phyloP scores from a whole-genome alignment of 2,888 invertebrate species.

The Xanthorhoe spadicearia region DNA sequence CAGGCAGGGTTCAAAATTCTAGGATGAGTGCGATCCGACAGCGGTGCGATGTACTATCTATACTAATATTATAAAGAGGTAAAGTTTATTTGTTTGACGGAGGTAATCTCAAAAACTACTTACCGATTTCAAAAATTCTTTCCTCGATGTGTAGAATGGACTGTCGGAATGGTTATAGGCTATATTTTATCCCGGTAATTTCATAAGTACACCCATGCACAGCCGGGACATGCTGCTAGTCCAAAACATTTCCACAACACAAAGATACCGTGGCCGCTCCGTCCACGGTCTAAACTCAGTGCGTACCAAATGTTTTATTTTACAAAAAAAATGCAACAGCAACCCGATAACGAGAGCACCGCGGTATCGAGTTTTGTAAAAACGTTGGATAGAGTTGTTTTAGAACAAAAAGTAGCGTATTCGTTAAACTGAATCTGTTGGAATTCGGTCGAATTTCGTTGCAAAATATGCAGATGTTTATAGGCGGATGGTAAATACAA shows the following conservation, averaged over 20 bases:
- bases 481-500: constrained; percentile 33
- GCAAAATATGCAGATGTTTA: constrained; percentile 38
- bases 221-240: too few relatives aligned
- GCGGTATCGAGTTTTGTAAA: constrained; percentile 43
- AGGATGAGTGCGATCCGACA: neutral
- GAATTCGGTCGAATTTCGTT: constrained; percentile 26
- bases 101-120: too few relatives aligned
- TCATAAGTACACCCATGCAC: too few relatives aligned
- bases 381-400: constrained; percentile 37
- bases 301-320: constrained; percentile 43
- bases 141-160: too few relatives aligned
- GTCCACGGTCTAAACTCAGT: neutral
- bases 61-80: too few relatives aligned
- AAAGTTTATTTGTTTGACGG: too few relatives aligned
- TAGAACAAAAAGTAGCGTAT: constrained; percentile 32
- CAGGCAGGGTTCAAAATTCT: constrained; percentile 34
- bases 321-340: constrained; percentile 41
- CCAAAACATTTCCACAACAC: neutral
- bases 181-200: too few relatives aligned
- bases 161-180: too few relatives aligned
- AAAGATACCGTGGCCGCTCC: neutral
- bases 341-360: constrained; percentile 50
- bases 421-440: constrained; percentile 38
- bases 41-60: neutral
- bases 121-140: too few relatives aligned